phyloP scores from a whole-genome alignment of 2,888 invertebrate species.

The Matsumyia berberina region DNA sequence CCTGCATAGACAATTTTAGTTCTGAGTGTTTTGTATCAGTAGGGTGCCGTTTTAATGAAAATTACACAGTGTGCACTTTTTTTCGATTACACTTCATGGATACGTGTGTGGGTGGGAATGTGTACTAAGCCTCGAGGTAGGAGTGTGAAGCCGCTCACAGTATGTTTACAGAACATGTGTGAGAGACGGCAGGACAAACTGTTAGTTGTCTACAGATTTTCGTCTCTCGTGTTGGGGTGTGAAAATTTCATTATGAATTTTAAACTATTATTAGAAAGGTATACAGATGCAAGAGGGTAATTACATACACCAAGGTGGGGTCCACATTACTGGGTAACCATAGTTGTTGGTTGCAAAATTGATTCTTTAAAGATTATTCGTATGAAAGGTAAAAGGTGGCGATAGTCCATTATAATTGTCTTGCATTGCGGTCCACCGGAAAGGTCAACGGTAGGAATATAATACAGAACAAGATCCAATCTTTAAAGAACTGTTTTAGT shows the following conservation, averaged over 20 bases:
- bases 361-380: no score
- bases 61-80: conserved; percentile 55
- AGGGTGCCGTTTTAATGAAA: conserved; percentile 69
- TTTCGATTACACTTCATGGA: conserved; percentile 33
- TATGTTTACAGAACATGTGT: background rate
- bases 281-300: no score
- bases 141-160: background rate
- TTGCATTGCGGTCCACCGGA: no score
- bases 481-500: no score
- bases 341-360: no score
- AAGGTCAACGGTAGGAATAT: no score
- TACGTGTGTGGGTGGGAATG: background rate
- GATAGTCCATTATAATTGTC: no score
- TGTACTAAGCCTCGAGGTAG: background rate
- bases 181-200: background rate
- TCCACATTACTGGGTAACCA: no score
- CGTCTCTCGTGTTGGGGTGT: conserved; percentile 5
- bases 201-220: conserved; percentile 5
- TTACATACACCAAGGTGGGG: no score
- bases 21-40: conserved; percentile 34
- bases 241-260: conserved; percentile 41
- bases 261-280: conserved; percentile 15
- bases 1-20: conserved; percentile 59
- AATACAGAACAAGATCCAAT: no score
- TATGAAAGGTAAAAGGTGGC: no score